A percentile compares a stretch with the other conserved stretches of the same genome.
Evolutionary conservation across 2,113 vertebrate genomes (phyloP).

Genomic region (Tetrax tetrax): DNA sequence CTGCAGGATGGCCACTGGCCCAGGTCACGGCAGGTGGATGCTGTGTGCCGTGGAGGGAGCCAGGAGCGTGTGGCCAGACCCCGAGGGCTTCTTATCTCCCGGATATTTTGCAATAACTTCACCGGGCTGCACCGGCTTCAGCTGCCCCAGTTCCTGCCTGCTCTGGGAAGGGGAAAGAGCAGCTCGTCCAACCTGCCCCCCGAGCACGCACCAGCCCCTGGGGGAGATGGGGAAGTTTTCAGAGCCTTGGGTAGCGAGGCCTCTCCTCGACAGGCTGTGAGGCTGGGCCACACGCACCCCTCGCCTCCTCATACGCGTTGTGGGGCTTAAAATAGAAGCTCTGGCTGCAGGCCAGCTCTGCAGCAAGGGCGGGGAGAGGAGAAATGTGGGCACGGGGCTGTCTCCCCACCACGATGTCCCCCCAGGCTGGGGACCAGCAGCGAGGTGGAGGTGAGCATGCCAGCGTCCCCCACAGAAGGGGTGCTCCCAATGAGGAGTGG

Average conservation of each 20-base stretch:
- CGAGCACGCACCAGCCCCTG: not conserved
- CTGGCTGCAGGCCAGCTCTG: constrained; percentile 47
- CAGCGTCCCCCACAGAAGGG: not conserved
- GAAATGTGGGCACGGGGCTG: not conserved
- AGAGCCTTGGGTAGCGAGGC: not conserved
- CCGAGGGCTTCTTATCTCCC: not conserved
- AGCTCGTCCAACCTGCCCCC: not conserved
- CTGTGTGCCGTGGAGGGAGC: rapidly evolving
- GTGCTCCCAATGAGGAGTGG: not conserved
- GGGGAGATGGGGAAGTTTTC: not conserved
- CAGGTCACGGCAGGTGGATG: not conserved
- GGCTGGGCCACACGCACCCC: not conserved
- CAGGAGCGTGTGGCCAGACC: not conserved
- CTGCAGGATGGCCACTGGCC: not conserved
- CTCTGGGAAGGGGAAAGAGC: not conserved
- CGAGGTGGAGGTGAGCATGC: not conserved
- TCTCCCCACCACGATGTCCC: not conserved
- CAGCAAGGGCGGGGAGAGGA: constrained; percentile 1
- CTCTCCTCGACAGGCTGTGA: rapidly evolving
- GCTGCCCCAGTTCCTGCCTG: not conserved
- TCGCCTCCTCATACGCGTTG: not conserved
- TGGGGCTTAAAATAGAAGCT: constrained; percentile 51
- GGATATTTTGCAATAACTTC: not conserved
- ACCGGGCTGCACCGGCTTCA: not conserved
- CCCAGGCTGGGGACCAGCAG: not conserved